These are phyloP conservation scores for Parochlus steinenii DNA, from an alignment of 2,888 invertebrate genomes.

Conservation along the genomic window DNA sequence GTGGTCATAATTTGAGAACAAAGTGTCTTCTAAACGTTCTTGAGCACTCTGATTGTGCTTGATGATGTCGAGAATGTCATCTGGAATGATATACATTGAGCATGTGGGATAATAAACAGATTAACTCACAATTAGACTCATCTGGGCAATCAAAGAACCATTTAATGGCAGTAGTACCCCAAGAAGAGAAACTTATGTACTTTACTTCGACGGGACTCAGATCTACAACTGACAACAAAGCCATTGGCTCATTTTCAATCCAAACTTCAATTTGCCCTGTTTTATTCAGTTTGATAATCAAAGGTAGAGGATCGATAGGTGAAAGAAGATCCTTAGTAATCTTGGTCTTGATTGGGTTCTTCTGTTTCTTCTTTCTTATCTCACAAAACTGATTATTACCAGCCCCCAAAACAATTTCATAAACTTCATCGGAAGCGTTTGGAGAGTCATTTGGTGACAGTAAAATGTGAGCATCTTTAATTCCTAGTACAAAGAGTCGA, in stretches of 20 bases:
- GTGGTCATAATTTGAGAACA: no score
- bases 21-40: no score
- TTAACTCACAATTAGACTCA: slow-evolving; percentile 20
- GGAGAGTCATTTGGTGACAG: slow-evolving; percentile 37
- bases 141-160: slow-evolving; percentile 47
- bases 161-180: slow-evolving; percentile 45
- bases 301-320: slow-evolving; percentile 40
- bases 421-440: slow-evolving; percentile 36
- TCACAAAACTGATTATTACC: slow-evolving; percentile 54
- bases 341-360: slow-evolving; percentile 37
- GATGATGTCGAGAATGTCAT: no score
- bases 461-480: slow-evolving; percentile 52
- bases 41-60: no score
- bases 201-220: slow-evolving; percentile 39
- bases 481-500: slow-evolving; percentile 47
- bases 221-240: slow-evolving; percentile 43
- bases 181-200: slow-evolving; percentile 52
- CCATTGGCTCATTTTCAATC: slow-evolving; percentile 39
- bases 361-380: slow-evolving; percentile 40
- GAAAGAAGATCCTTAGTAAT: slow-evolving; percentile 41
- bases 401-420: slow-evolving; percentile 57
- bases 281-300: slow-evolving; percentile 44
- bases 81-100: no score
- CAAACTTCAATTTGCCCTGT: slow-evolving; percentile 46
- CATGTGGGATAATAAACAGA: no score